Conservation (phyloP, 2,113 vertebrate species). For the Hypocryptadius cinnamomeus region DNA sequence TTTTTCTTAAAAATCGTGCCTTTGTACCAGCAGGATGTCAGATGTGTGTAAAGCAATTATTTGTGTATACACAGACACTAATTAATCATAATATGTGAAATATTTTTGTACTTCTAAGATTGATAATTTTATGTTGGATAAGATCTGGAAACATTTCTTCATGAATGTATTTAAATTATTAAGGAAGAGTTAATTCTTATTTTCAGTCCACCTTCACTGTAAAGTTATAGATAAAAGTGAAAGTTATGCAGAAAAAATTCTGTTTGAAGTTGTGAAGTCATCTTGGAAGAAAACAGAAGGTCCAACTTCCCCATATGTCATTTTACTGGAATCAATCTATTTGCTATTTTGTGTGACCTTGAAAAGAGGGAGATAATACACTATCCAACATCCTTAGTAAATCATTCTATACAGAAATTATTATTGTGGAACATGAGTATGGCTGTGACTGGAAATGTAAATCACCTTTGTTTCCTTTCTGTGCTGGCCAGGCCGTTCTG, state of each 20-base stretch:
- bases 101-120: background rate
- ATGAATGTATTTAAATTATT: background rate
- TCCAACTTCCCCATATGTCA: background rate
- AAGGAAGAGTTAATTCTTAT: background rate
- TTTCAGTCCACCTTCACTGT: background rate
- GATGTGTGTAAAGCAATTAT: background rate
- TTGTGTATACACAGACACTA: background rate
- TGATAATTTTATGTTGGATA: background rate
- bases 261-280: background rate
- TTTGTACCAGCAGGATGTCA: background rate
- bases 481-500: conserved; percentile 84
- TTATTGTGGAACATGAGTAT: background rate
- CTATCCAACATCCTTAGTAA: background rate
- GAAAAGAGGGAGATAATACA: background rate
- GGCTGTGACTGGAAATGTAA: background rate
- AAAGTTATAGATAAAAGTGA: background rate
- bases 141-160: background rate
- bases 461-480: background rate
- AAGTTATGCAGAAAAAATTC: background rate
- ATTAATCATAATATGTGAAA: background rate
- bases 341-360: background rate
- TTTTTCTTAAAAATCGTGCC: background rate
- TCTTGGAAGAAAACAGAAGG: background rate
- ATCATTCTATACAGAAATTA: background rate
- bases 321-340: background rate